Base-by-base conservation (phyloP, 2,888 invertebrate genomes). In the Lithodes maja region DNA sequence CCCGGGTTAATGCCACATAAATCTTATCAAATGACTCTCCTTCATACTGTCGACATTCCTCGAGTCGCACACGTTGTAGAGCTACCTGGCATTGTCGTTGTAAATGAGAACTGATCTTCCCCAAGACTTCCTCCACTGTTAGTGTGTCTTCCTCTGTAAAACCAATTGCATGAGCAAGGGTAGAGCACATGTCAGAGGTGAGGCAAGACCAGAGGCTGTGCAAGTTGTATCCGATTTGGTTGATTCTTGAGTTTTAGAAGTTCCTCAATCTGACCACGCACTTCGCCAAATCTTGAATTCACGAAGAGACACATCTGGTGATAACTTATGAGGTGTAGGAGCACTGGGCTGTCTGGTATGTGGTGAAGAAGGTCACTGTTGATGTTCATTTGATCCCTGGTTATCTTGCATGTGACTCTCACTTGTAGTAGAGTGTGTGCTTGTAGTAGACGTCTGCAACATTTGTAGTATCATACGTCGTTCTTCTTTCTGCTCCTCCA, bases 131-230 rank as follows among this genome's bases (percentile, higher is more conserved):
- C n/a, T 68, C 68, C 12, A 49, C 50, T 54, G 68, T 2, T 17
- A n/a, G n/a, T n/a, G 50, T 69, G 5, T 81, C 61, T 50, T 81
- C 61, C 81, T 81, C 81, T 33, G 81, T 17, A 33, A 82, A 33
- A 5, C 69, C 68, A 3, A 82, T 68, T 12, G 82, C 82, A 54
- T 82, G 61, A 7, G n/a, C n/a, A n/a, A n/a, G n/a, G n/a, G n/a
- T n/a, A n/a, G 54, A 12, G 2, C 55, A 54, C 17, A 74, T 74
- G 3, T 74, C 15, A n/a, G 17, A 17, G n/a, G 74, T 74, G n/a
- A 74, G 74, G 17, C 74, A 74, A 3, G 74, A 74, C n/a, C 74
- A 9, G 17, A 74, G 74, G n/a, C n/a, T 74, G 74, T 55, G 55
- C 55, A 3, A 55, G 55, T 55, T 55, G 55, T 3, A 55, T 55